A percentile compares a stretch with the other conserved stretches of the same genome.
These are phyloP conservation scores for Pteromalus puparum DNA, from an alignment of 1,140 invertebrate genomes.

Conservation along the genomic window DNA sequence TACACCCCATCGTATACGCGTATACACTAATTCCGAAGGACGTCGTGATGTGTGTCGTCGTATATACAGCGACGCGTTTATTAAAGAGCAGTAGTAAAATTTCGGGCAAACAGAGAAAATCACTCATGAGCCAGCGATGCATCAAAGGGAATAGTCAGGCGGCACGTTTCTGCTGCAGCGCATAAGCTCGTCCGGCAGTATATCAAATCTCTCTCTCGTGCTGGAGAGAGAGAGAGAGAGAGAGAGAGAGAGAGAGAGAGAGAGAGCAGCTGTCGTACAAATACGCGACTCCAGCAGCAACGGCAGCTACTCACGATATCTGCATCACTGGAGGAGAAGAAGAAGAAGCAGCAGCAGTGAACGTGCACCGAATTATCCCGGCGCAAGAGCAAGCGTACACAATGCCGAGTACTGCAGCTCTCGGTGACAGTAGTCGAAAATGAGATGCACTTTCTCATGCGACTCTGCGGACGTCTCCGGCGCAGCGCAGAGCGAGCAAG, in stretches of 20 bases:
- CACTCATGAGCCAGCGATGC: background rate
- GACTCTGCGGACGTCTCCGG: background rate
- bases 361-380: constrained; percentile 44
- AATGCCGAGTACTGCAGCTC: background rate
- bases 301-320: constrained; percentile 2
- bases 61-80: background rate
- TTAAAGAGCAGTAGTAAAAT: background rate
- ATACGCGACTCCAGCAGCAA: background rate
- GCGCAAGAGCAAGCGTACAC: background rate
- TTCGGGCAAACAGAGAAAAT: constrained; percentile 10
- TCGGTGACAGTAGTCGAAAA: constrained; percentile 45
- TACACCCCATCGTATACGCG: background rate
- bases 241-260: background rate
- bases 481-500: background rate
- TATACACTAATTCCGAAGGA: background rate
- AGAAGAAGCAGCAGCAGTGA: background rate
- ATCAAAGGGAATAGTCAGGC: constrained; percentile 5
- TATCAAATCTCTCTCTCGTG: constrained; percentile 8
- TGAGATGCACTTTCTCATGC: constrained; percentile 51
- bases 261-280: constrained; percentile 13
- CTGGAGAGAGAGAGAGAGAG: background rate
- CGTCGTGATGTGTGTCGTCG: background rate
- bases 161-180: background rate
- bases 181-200: background rate
- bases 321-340: background rate